A percentile compares a stretch with the other conserved stretches of the same genome.
These are phyloP conservation scores for Glandiceps talaboti DNA, from an alignment of 53 echinoderm and acorn worm species.

Conservation along the genomic window DNA sequence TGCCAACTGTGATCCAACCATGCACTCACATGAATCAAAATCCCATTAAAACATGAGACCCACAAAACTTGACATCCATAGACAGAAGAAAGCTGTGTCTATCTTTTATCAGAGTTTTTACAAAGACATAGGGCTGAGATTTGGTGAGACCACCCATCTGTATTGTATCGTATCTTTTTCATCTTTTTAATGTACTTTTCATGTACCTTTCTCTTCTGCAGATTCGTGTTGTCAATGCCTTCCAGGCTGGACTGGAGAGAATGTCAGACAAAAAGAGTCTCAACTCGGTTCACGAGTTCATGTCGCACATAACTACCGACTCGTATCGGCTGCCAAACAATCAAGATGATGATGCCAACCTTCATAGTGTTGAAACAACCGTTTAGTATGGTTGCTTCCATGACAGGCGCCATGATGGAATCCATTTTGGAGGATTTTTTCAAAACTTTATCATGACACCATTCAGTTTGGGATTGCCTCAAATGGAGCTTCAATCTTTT, in stretches of 20 bases:
- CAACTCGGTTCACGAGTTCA: conserved; percentile 99
- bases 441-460: background rate
- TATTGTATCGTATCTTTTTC: too few relatives aligned
- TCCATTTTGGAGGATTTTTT: background rate
- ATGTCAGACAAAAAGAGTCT: conserved; percentile 86
- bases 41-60: too few relatives aligned
- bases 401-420: background rate
- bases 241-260: conserved; percentile 92
- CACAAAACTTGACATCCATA: too few relatives aligned
- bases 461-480: background rate
- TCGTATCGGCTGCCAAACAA: background rate
- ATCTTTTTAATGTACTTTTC: too few relatives aligned
- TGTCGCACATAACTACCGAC: conserved; percentile 27
- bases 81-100: too few relatives aligned
- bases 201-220: conserved; percentile 9
- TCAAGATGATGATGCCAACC: conserved; percentile 9
- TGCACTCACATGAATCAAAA: too few relatives aligned
- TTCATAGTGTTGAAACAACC: conserved; percentile 9
- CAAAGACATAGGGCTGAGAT: too few relatives aligned
- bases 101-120: too few relatives aligned
- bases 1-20: too few relatives aligned
- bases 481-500: background rate
- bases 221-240: conserved; percentile 99
- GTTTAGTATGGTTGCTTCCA: conserved; percentile 6
- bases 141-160: too few relatives aligned